Evolutionary conservation across 2,113 vertebrate genomes (phyloP), one percentile per base, ranked within the genome.

Genomic region (Labrus mixtus): DNA sequence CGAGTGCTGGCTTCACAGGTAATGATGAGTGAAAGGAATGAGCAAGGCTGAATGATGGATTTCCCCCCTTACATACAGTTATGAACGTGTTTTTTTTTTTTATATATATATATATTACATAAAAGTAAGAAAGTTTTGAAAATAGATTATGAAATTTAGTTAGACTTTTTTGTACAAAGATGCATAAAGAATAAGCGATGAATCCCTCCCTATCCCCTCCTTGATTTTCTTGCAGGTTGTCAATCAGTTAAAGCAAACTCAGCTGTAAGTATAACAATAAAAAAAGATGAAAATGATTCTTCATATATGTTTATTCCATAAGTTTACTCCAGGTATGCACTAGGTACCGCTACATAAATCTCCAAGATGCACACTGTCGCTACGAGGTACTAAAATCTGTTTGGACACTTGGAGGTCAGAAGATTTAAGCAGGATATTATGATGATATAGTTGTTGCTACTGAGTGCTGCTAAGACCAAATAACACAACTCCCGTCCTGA

Each of bases 381-480:
- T 69, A 78, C 3, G 3, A 67, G 22, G 59, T 71, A 57, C 70
- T 67, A 39, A 53, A 22, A 51, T 69, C 61, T 68, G 51, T 73
- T 63, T 72, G 61, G 75, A 87, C 82, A 76, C 48, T 23, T 79
- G 76, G 78, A 84, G 84, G 78, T 85, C 78, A 75, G 59, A 77
- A 50, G 76, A 81, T 69, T 78, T 71, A 67, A 76, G 66, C 23
- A 23, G 68, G 76, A 50, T 62, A 37, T 74, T 78, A 73, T 46
- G 72, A 68, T 74, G 37, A 78, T 82, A 53, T 57, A 73, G 41
- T 73, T 80, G 67, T 36, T 68, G 64, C 86, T 79, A 67, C 66
- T 57, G 65, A 81, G 63, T 59, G 55, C 55, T 69, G 60, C 59
- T 45, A 46, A 68, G 55, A 84, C 75, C 55, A 87, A 73, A 69